Evolutionary conservation across 2,113 vertebrate genomes (phyloP).

Genomic region (Cochlearius cochlearius): DNA sequence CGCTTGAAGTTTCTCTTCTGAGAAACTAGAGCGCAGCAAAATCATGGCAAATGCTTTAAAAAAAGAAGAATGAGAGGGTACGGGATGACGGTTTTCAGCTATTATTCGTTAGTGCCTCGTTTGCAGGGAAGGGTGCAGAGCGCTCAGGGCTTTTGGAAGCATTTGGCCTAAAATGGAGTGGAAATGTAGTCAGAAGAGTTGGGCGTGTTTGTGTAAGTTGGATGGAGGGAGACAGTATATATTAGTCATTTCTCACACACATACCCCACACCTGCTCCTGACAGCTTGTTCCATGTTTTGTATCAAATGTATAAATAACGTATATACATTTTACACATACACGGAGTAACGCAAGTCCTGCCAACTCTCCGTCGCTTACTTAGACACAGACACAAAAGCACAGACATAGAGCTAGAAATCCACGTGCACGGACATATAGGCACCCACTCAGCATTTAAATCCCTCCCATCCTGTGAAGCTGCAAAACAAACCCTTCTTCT

Average conservation of each 20-base stretch:
- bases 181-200: slow-evolving; percentile 34
- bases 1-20: background rate
- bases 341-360: background rate
- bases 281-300: slow-evolving; percentile 49
- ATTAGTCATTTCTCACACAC: slow-evolving; percentile 12
- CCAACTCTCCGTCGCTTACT: background rate
- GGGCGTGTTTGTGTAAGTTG: slow-evolving; percentile 49
- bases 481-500: background rate
- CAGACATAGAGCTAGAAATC: background rate
- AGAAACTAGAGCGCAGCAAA: background rate
- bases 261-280: slow-evolving; percentile 56
- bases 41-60: background rate
- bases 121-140: background rate
- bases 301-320: slow-evolving; percentile 51
- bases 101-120: background rate
- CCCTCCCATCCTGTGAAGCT: background rate
- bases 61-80: background rate
- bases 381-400: background rate
- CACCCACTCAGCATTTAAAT: background rate
- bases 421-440: background rate
- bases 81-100: background rate
- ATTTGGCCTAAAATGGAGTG: slow-evolving; percentile 32
- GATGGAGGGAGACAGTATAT: background rate
- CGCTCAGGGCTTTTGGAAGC: background rate
- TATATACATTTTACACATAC: slow-evolving; percentile 39